Evolutionary conservation across 2,888 invertebrate genomes (phyloP), one percentile per base, ranked within the genome.

Genomic region (Caenorhabditis sinica): DNA sequence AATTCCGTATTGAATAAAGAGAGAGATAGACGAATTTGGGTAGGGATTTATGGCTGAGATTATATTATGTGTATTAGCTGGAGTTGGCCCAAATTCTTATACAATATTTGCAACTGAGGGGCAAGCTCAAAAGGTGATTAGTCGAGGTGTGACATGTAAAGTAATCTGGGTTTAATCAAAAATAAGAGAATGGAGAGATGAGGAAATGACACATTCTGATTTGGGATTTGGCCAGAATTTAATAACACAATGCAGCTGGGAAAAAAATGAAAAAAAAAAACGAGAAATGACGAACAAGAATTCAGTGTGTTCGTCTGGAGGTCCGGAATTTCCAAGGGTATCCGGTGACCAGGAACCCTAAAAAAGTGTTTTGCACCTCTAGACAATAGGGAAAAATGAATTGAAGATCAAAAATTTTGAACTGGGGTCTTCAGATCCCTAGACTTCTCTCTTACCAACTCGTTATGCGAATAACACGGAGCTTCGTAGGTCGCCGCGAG

Each of bases 1-100:
- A 69, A 76, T 76, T 76, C 76, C 49, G 49, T 63, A 49, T 33
- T 66, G 65, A 49, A 61, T 49, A 60, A 40, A 11, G 40, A 5
- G 40, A 40, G n/a, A n/a, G n/a, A n/a, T 56, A 43, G 33, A 28
- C 56, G 40, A 65, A 65, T 56, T 68, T 58, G 58, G 53, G 76
- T 68, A 11, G 23, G 49, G 68, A 75, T 75, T 75, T 75, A n/a
- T 30, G 40, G 6, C 51, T 45, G 43, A 43, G 63, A 63, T 63
- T 63, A 63, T 40, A 2, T 25, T 13, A 13, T 1, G 20, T 40
- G 8, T 20, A 23, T n/a, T n/a, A n/a, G n/a, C n/a, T n/a, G n/a
- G n/a, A n/a, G n/a, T n/a, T n/a, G n/a, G n/a, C n/a, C n/a, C n/a
- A n/a, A n/a, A n/a, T n/a, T n/a, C n/a, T n/a, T n/a, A n/a, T n/a